Percentiles rank a stretch among this genome's conserved stretches.
These are phyloP conservation scores for Leucophenga maculata DNA, from an alignment of 2,888 invertebrate species.

Conservation along the genomic window DNA sequence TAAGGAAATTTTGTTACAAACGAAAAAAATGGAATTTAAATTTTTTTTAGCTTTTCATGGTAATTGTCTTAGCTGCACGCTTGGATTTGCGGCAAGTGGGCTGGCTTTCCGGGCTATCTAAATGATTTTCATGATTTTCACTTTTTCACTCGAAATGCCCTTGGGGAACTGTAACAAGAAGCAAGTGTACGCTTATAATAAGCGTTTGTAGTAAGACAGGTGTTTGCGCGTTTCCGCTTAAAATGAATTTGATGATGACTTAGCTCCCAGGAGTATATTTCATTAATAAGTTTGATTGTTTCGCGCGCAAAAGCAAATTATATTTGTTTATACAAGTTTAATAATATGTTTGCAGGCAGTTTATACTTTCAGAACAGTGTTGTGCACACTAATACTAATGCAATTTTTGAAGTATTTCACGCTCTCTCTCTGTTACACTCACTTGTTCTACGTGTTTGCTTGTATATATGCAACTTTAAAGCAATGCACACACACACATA, in stretches of 20 bases:
- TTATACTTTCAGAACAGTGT: neutral
- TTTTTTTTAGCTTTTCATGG: slow-evolving; percentile 48
- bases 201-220: slow-evolving; percentile 9
- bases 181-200: slow-evolving; percentile 31
- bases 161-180: slow-evolving; percentile 53
- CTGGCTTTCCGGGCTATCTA: slow-evolving; percentile 32
- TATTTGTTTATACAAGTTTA: slow-evolving; percentile 14
- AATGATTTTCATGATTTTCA: slow-evolving; percentile 55
- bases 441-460: too few species aligned
- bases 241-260: slow-evolving; percentile 52
- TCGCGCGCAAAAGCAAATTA: slow-evolving; percentile 37
- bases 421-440: too few species aligned
- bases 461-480: too few species aligned
- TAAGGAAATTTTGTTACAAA: slow-evolving; percentile 8
- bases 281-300: slow-evolving; percentile 60
- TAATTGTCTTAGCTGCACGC: slow-evolving; percentile 44
- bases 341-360: neutral
- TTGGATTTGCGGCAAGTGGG: neutral
- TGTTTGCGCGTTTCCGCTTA: slow-evolving; percentile 14
- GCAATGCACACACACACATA: neutral
- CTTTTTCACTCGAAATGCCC: slow-evolving; percentile 48
- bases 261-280: slow-evolving; percentile 50
- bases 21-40: slow-evolving; percentile 33
- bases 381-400: too few species aligned
- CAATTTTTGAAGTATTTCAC: too few species aligned